Evolutionary conservation across 1,140 invertebrate species (phyloP), one percentile per base, ranked within the genome.

Genomic region (Tenebrio molitor): DNA sequence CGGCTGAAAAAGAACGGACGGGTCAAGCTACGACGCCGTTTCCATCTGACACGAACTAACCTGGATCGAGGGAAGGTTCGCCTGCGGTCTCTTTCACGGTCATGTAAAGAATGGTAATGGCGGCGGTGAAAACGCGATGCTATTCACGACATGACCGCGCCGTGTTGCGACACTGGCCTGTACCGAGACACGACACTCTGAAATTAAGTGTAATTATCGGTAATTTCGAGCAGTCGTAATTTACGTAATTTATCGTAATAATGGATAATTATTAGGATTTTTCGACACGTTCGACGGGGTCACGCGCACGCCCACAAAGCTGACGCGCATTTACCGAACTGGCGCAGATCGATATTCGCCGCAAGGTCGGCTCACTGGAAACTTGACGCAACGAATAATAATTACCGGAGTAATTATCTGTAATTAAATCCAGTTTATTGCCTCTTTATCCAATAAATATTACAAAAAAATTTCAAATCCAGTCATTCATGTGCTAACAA

Each of bases 181-280:
- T n/a, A n/a, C n/a, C n/a, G n/a, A n/a, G n/a, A n/a, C n/a, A n/a
- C n/a, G n/a, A n/a, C n/a, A n/a, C n/a, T n/a, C 0, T 29, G 25
- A 29, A 8, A 39, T 39, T 39, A 14, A 0, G 17, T 23, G 19
- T 53, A 53, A 53, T 53, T 53, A 53, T n/a, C 3, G 19, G 5
- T 53, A 53, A 50, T 50, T 50, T 8, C 12, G 7, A 1, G 36
- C 2, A 39, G 5, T 39, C 12, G n/a, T 39, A 39, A 39, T 39
- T 39, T 39, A n/a, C n/a, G 36, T 39, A 39, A 39, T 39, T 39
- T 39, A 12, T 39, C 5, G 44, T 50, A 50, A 53, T 53, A n/a
- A 53, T 23, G 19, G 17, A 19, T 53, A 53, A 53, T 53, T 53
- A 53, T 53, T 53, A n/a, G 21, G 19, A 39, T 39, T 39, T 39